Base-by-base conservation (phyloP, 1,140 invertebrate genomes). In the Drosophila ficusphila region DNA sequence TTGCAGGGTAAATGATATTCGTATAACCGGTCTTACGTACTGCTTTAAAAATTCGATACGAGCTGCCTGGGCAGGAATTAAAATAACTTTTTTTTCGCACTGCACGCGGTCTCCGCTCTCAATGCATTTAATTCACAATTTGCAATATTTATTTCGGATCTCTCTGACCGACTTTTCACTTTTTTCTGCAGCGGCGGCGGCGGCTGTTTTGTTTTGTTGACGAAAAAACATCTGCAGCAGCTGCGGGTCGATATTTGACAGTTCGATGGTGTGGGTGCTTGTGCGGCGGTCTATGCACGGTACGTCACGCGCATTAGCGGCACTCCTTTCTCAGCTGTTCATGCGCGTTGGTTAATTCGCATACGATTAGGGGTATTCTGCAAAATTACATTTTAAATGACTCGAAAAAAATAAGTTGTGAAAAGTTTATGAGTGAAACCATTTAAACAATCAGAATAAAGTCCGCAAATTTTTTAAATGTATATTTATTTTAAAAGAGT, bases 181-280 rank as follows among this genome's bases (percentile, higher is more conserved):
- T 62, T 38, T 47, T 34, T 47, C 27, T 7, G 38, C 38, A 23
- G 58, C 52, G 39, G 52, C 33, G 3, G 49, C 19, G 16, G 48
- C 57, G 34, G 19, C 9, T 62, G 52, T 58, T 64, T 60, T 57
- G 53, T 57, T 57, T 64, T 61, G 54, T 61, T 42, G 60, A 53
- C 47, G 27, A 57, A 57, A 56, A 57, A 56, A 46, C 53, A 56
- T 56, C 52, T 56, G 51, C 51, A 54, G 36, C 51, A 56, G 53
- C 53, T 56, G 53, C 53, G 53, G 42, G 42, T 57, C 53, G 53
- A 57, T 57, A 57, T 57, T 57, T 29, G 19, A 14, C 9, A n/a
- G 9, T 31, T 25, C 8, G 44, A 11, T 16, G 21, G 42, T 14
- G 31, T 18, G 44, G 16, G 21, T 34, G 19, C 7, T 0, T 14